Conservation (phyloP, 2,888 invertebrate species). For the Drosophila meridionalis region DNA sequence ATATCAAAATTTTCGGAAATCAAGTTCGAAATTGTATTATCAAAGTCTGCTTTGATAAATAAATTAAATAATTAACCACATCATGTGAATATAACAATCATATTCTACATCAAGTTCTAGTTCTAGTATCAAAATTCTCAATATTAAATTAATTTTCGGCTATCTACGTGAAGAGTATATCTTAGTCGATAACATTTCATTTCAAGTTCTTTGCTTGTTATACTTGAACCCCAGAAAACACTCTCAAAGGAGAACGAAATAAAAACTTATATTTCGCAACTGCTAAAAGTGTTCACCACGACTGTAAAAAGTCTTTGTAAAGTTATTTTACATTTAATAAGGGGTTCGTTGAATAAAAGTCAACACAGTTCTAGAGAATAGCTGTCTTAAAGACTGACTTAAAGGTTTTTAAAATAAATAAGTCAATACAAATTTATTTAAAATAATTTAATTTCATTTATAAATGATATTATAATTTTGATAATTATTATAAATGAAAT, state of each 20-base stretch:
- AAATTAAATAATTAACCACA: no score
- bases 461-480: neutral
- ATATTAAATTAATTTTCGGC: neutral
- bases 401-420: neutral
- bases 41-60: no score
- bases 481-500: no score
- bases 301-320: neutral
- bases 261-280: constrained; percentile 2
- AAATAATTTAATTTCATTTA: neutral
- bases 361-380: neutral
- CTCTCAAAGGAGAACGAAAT: constrained; percentile 1
- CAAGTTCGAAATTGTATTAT: no score
- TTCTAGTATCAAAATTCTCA: neutral
- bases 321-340: neutral
- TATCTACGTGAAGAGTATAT: neutral
- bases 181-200: neutral
- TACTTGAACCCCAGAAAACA: neutral
- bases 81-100: no score
- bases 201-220: neutral
- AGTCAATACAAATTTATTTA: neutral
- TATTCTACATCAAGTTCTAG: no score
- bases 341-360: neutral
- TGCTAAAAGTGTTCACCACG: neutral
- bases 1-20: no score
- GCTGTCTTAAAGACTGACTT: neutral